Percentiles rank a stretch among this genome's conserved stretches.
Evolutionary conservation across 1,140 invertebrate species (phyloP).

Genomic region (Andrena cerasifolii): DNA sequence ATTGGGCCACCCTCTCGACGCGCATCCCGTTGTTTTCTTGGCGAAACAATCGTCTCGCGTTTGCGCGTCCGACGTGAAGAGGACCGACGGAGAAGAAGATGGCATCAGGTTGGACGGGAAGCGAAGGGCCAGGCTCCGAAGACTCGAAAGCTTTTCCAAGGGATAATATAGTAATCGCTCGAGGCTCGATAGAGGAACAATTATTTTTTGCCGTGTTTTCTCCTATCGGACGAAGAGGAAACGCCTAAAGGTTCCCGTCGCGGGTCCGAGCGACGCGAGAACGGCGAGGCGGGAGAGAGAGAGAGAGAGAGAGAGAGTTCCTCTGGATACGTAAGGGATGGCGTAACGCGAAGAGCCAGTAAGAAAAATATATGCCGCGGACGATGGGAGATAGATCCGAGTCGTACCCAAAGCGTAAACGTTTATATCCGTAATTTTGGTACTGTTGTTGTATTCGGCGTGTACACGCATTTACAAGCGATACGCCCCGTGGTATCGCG

Average conservation of each 20-base stretch:
- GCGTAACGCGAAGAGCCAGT: background rate
- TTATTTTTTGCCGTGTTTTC: conserved; percentile 51
- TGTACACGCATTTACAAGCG: background rate
- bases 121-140: conserved; percentile 1
- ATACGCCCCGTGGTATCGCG: background rate
- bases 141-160: conserved; percentile 12
- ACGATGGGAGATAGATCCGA: background rate
- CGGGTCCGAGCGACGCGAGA: background rate
- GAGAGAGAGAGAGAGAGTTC: conserved; percentile 2
- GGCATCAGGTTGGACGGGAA: background rate
- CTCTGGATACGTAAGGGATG: background rate
- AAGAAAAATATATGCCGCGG: background rate
- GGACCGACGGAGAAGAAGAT: background rate
- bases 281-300: background rate
- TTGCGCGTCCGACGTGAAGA: conserved; percentile 59
- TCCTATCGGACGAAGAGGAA: conserved; percentile 3
- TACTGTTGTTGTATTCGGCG: conserved; percentile 28
- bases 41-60: conserved; percentile 68
- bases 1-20: conserved; percentile 53
- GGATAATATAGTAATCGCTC: conserved; percentile 14
- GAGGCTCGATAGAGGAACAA: conserved; percentile 34
- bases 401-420: conserved; percentile 43
- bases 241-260: background rate
- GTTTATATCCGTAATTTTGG: conserved; percentile 60
- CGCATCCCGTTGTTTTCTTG: conserved; percentile 70